A percentile compares a stretch with the other conserved stretches of the same genome.
Evolutionary conservation across 2,113 vertebrate genomes (phyloP).

Genomic region (Brachyistius frenatus): DNA sequence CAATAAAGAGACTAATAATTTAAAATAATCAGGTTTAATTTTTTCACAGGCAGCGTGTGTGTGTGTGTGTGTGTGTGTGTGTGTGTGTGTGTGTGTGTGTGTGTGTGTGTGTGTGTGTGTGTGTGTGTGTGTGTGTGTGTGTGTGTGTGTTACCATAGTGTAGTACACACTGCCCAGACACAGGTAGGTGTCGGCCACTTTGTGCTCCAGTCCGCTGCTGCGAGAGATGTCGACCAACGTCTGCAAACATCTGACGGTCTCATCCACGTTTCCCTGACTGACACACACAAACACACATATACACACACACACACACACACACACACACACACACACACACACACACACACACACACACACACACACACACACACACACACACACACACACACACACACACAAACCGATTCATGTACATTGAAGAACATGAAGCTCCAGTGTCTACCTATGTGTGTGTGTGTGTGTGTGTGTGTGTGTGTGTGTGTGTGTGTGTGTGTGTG

Average conservation of each 20-base stretch:
- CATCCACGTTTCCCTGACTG: conserved; percentile 71
- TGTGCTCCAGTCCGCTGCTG: conserved; percentile 21
- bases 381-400: conserved; percentile 9
- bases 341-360: conserved; percentile 27
- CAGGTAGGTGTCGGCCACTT: conserved; percentile 63
- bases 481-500: conserved; percentile 16
- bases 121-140: conserved; percentile 21
- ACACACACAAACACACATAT: conserved; percentile 28
- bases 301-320: conserved; percentile 33
- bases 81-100: not conserved
- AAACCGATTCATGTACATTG: not conserved
- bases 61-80: conserved; percentile 19
- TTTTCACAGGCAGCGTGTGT: no score
- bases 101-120: not conserved
- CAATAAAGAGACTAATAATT: no score
- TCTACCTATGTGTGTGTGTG: not conserved
- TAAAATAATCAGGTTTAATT: no score
- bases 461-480: conserved; percentile 24
- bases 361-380: conserved; percentile 33
- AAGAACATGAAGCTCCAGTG: no score
- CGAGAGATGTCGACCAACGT: conserved; percentile 61
- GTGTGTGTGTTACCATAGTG: conserved; percentile 53
- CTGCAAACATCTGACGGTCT: conserved; percentile 65
- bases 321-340: not conserved
- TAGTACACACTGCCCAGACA: conserved; percentile 68